Base-by-base conservation (phyloP, 2,888 invertebrate genomes). In the Notodonta ziczac region DNA sequence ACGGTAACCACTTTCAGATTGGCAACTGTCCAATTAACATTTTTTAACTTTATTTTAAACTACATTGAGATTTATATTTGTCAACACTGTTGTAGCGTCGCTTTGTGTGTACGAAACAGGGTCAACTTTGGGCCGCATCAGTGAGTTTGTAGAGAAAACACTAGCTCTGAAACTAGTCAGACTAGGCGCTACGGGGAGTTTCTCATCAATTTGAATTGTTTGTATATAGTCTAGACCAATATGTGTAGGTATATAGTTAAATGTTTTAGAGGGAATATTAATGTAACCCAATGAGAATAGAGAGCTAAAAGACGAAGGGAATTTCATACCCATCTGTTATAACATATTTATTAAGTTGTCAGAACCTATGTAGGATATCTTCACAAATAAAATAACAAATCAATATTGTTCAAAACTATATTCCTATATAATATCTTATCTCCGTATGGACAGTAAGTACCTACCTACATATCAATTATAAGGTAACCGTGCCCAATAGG, bases 141-240 rank as follows among this genome's bases (percentile, higher is more conserved):
- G 50, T 56, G 32, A 58, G 58, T 61, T 65, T 44, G 14, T 44
- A 51, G 61, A 62, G 65, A 72, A 63, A 76, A 66, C 62, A 65
- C 24, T 59, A 57, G 12, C 61, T 58, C 14, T 56, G 60, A 57
- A 64, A 59, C 40, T 56, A 54, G 63, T 16, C 35, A 46, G 40
- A 54, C 53, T 51, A 24, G 35, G 13, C 48, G 35, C 60, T 52
- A 46, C 42, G 64, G 57, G 63, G 32, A 35, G 55, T 4, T 52
- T 42, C 65, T 68, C 64, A 70, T 72, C 61, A 65, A 61, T 63
- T 65, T 63, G 63, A 59, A 65, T 62, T 77, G 68, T 77, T 72
- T 69, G 60, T 58, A 44, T 16, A 64, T 32, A 55, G 75, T 72
- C 75, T 74, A 72, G 75, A 57, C 72, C 55, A n/a, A 16, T 56